Conservation (phyloP, 2,888 invertebrate genomes). For the Sclerodermus sp. region DNA sequence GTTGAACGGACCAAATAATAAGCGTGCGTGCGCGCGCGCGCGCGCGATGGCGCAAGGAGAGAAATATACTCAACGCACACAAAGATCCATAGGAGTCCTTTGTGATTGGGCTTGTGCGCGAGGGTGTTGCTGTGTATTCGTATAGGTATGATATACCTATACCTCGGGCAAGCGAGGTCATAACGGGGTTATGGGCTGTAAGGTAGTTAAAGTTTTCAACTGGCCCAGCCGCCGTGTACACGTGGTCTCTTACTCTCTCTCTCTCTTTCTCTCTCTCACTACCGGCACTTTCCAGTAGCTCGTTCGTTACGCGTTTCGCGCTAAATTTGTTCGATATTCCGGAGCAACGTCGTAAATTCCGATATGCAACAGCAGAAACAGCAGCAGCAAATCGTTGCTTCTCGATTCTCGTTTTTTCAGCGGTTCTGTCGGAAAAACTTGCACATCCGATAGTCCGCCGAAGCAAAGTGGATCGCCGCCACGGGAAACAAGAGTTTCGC, state of each 20-base stretch:
- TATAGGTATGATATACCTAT: constrained; percentile 8
- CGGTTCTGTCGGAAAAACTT: too few species aligned
- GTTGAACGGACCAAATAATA: constrained; percentile 49
- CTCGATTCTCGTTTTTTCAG: too few species aligned
- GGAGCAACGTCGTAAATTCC: constrained; percentile 27
- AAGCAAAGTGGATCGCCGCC: too few species aligned
- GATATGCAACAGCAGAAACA: constrained; percentile 25
- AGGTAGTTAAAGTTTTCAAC: constrained; percentile 53
- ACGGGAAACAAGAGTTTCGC: too few species aligned
- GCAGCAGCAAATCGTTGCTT: constrained; percentile 30
- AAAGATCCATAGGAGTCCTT: too few species aligned
- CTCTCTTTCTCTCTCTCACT: constrained; percentile 5
- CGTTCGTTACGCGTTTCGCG: constrained; percentile 47
- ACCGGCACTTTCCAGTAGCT: constrained; percentile 19
- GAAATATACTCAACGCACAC: too few species aligned
- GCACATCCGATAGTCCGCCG: too few species aligned
- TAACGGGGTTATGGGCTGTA: constrained; percentile 53
- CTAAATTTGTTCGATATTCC: constrained; percentile 44
- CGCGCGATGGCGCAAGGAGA: too few species aligned
- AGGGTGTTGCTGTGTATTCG: background rate
- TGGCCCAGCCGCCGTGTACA: constrained; percentile 19
- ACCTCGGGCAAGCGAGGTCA: constrained; percentile 28
- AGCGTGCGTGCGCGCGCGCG: constrained; percentile 35
- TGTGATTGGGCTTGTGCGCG: too few species aligned
- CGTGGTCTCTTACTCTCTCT: constrained; percentile 9